Evolutionary conservation across 2,797 vertebrate species (phyloP), one percentile per base, ranked within the genome.

Genomic region (Synaphobranchus kaupii): DNA sequence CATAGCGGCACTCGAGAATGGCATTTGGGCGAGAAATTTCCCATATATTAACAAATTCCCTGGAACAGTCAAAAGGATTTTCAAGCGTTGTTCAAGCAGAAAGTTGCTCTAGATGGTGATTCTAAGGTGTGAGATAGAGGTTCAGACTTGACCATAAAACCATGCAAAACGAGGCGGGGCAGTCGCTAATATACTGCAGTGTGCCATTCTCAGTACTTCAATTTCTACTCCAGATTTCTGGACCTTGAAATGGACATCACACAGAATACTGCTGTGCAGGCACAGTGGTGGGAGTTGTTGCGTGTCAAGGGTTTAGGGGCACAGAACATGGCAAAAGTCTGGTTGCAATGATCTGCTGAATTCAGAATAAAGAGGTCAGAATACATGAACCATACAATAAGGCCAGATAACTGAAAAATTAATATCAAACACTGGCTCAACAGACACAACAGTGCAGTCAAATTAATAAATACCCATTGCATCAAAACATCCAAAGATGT

Each of bases 201-300:
- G 17, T 71, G 13, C 28, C 66, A 71, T 71, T 34, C 9, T n/a
- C 60, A 17, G 60, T 66, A 58, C 15, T 58, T 58, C 56, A 58
- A 15, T 58, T 58, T 58, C 63, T 25, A 71, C 68, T 71, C n/a
- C n/a, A 71, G 31, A 34, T 71, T 71, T 71, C 9, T 66, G 31
- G n/a, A 71, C 68, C n/a, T 71, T 31, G 68, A 71, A 71, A 71
- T 71, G 28, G 68, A 71, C 68, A n/a, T 66, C 60, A 66, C 22
- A 31, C 68, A 2, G 12, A 31, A 71, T 34, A 15, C 68, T 71
- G 68, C 31, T 71, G 31, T 31, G 68, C 31, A 34, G 68, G 68
- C 31, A 71, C 28, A 71, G 68, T 28, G 2, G 68, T 34, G 31
- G 68, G 31, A 31, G 68, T 34, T 34, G 68, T 34, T 71, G 68